phyloP scores from a whole-genome alignment of 2,797 vertebrate species.

The Melanogrammus aeglefinus region DNA sequence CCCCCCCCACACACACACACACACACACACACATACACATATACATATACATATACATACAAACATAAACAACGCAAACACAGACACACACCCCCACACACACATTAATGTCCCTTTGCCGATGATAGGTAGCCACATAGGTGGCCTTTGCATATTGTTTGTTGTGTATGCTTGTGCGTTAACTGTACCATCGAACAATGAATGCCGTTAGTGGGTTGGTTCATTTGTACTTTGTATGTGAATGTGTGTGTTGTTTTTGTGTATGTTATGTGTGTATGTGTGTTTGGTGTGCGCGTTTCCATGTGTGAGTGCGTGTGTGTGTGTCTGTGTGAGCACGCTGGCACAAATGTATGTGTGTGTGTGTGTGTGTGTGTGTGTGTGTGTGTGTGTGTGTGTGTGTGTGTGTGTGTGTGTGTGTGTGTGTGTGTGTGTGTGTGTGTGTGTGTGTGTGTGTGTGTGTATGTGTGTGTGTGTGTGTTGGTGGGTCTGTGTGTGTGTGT shows the following conservation, averaged over 20 bases:
- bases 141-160: background rate
- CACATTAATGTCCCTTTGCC: background rate
- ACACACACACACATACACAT: slow-evolving; percentile 8
- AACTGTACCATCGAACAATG: too few species aligned
- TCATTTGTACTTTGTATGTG: background rate
- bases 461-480: background rate
- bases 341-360: too few species aligned
- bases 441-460: background rate
- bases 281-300: too few species aligned
- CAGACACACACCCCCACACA: slow-evolving; percentile 9
- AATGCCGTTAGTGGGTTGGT: too few species aligned
- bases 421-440: background rate
- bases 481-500: slow-evolving; percentile 8
- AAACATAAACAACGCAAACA: slow-evolving; percentile 4
- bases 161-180: too few species aligned
- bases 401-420: too few species aligned
- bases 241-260: slow-evolving; percentile 1
- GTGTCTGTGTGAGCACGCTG: background rate
- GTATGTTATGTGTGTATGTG: background rate
- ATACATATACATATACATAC: slow-evolving; percentile 19
- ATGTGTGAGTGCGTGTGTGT: too few species aligned
- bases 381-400: too few species aligned
- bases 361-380: too few species aligned
- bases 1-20: slow-evolving; percentile 15
- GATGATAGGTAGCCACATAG: background rate